A percentile compares a stretch with the other conserved stretches of the same genome.
Conservation (phyloP, 2,113 vertebrate genomes). For the Lonchura striata region DNA sequence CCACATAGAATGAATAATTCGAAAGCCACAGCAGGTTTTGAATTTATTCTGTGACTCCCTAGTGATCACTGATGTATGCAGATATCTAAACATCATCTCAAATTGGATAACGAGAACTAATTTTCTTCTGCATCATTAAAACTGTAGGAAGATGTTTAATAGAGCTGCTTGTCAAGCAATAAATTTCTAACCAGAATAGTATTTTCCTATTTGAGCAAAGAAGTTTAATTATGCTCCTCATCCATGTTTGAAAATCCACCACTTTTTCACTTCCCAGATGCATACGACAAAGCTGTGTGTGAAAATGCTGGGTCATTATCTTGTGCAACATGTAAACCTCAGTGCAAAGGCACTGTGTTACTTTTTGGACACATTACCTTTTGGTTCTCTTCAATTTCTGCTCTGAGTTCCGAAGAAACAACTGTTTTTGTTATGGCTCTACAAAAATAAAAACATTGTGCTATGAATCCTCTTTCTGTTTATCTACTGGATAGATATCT, state of each 20-base stretch:
- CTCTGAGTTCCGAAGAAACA: slow-evolving; percentile 86
- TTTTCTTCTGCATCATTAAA: not conserved
- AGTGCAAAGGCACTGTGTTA: not conserved
- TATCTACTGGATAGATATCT: not conserved
- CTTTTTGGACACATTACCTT: slow-evolving; percentile 80
- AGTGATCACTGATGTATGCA: not conserved
- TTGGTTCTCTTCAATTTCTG: slow-evolving; percentile 94
- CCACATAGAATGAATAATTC: not conserved
- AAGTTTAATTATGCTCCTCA: not conserved
- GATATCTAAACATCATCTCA: not conserved
- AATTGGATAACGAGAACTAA: not conserved
- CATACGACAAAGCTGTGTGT: not conserved
- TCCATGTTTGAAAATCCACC: not conserved
- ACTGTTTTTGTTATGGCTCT: slow-evolving; percentile 94
- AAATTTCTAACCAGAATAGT: not conserved
- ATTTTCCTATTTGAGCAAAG: not conserved
- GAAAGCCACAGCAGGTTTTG: not conserved
- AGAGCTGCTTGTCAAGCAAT: not conserved
- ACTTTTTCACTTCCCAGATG: not conserved
- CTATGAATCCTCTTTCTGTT: not conserved
- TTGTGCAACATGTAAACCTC: not conserved
- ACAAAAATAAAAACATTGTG: not conserved
- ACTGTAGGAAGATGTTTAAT: not conserved
- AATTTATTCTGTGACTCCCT: not conserved
- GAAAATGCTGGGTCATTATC: not conserved